Evolutionary conservation across 2,888 invertebrate genomes (phyloP), one percentile per base, ranked within the genome.

Genomic region (Callosobruchus maculatus): DNA sequence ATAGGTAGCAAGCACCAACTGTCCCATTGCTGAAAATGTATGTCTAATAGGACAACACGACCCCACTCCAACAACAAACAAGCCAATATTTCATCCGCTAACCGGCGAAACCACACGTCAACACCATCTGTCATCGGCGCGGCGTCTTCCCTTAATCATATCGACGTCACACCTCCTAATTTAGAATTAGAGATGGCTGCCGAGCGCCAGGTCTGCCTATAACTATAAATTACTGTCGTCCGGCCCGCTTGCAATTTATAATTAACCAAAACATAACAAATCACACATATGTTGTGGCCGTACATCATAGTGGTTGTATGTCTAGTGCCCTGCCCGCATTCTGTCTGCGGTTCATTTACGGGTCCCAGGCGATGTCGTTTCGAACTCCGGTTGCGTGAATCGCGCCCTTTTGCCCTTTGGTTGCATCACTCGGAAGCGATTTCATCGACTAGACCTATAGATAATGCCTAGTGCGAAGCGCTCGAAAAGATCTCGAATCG

Each of bases 241-340:
- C 7, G 4, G 49, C 1, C 49, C 5, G 49, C 49, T 0, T 70
- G 68, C 67, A 68, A 68, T 30, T 71, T 77, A 80, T 80, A 81
- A 80, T 81, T 80, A 81, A 81, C 81, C 78, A 76, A 78, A 80
- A 81, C 79, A 78, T 80, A 80, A 80, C 80, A 80, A 81, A 81
- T 81, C 73, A 80, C 81, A 75, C 81, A 81, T 79, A 79, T 81
- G 81, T 76, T 79, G 76, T 79, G 76, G 78, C 78, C 77, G 79
- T 80, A 79, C 77, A 79, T 78, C 78, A 77, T 78, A 74, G 18
- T 7, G 49, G 49, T 49, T 49, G 49, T 49, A 13, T 13, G 49
- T 49, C 18, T 13, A 7, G 30, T 30, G 4, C 9, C 3, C 49
- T 18, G 13, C 49, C 49, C 49, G 49, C 49, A 49, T 49, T 49